Percentiles rank a stretch among this genome's conserved stretches.
These are phyloP conservation scores for Enchytraeus crypticus DNA, from an alignment of 2,888 invertebrate genomes.

Conservation along the genomic window DNA sequence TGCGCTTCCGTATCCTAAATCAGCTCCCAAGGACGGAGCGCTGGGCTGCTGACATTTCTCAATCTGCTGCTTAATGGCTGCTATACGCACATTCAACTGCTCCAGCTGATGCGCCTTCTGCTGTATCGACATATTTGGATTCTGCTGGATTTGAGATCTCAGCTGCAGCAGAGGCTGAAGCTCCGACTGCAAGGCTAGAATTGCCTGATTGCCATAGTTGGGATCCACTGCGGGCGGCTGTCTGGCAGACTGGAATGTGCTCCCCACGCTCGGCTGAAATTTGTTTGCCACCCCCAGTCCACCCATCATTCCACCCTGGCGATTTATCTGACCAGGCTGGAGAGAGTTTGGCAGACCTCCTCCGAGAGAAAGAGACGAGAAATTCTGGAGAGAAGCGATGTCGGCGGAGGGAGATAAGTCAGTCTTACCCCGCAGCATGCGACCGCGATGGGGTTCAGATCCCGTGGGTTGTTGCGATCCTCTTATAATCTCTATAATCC, in stretches of 20 bases:
- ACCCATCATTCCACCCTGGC: not conserved
- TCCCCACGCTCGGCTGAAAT: not conserved
- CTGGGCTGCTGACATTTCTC: constrained; percentile 8
- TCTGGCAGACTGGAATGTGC: not conserved
- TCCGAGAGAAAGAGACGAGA: not conserved
- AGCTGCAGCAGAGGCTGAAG: constrained; percentile 15
- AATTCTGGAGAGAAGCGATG: too few relatives aligned
- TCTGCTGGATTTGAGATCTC: constrained; percentile 14
- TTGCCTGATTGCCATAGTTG: not conserved
- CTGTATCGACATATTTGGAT: constrained; percentile 1
- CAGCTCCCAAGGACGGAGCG: not conserved
- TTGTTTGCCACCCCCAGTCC: not conserved
- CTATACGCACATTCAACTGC: constrained; percentile 8
- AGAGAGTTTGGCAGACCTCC: not conserved
- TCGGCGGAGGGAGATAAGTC: not conserved
- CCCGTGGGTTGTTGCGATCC: not conserved
- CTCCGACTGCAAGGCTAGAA: constrained; percentile 11
- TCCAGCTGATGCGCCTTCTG: constrained; percentile 14
- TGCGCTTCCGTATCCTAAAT: too few relatives aligned
- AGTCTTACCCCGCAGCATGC: constrained; percentile 16
- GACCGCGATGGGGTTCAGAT: constrained; percentile 2
- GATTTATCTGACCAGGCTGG: not conserved
- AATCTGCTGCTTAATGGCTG: constrained; percentile 8
- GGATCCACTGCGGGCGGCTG: not conserved
- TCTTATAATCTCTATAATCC: not conserved